phyloP scores from a whole-genome alignment of 1,140 invertebrate species.

The Popillia japonica region DNA sequence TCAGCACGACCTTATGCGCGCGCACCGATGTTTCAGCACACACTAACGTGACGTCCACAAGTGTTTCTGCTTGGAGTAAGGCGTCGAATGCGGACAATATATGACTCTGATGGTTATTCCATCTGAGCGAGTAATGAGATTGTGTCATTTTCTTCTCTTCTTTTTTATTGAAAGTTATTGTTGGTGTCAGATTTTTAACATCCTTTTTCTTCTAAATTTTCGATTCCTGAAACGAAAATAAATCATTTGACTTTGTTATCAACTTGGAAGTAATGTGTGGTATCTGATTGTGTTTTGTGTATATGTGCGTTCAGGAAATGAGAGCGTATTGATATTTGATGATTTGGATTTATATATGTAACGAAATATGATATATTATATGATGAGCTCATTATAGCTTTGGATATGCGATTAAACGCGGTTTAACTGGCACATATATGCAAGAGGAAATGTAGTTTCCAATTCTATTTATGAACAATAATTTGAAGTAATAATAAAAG shows the following conservation, averaged over 20 bases:
- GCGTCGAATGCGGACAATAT: constrained; percentile 86
- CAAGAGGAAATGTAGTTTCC: too few relatives aligned
- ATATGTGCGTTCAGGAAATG: background rate
- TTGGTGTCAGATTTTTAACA: constrained; percentile 46
- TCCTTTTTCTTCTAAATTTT: constrained; percentile 53
- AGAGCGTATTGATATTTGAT: too few relatives aligned
- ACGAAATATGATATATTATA: too few relatives aligned
- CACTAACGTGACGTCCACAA: constrained; percentile 89
- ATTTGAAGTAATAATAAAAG: too few relatives aligned
- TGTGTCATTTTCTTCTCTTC: constrained; percentile 63
- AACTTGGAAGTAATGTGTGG: too few relatives aligned
- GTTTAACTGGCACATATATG: too few relatives aligned
- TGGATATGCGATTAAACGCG: too few relatives aligned
- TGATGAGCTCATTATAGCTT: too few relatives aligned
- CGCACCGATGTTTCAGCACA: constrained; percentile 83
- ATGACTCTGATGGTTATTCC: constrained; percentile 91
- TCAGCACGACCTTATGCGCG: constrained; percentile 90
- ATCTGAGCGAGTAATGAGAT: constrained; percentile 88
- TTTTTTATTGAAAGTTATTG: constrained; percentile 41
- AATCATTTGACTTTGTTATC: background rate
- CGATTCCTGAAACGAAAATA: constrained; percentile 52
- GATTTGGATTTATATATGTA: too few relatives aligned
- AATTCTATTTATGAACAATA: too few relatives aligned
- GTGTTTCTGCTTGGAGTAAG: constrained; percentile 80
- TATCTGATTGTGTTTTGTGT: background rate